These are phyloP conservation scores for Loripinus fragilis DNA, from an alignment of 2,888 invertebrate genomes.

Conservation along the genomic window DNA sequence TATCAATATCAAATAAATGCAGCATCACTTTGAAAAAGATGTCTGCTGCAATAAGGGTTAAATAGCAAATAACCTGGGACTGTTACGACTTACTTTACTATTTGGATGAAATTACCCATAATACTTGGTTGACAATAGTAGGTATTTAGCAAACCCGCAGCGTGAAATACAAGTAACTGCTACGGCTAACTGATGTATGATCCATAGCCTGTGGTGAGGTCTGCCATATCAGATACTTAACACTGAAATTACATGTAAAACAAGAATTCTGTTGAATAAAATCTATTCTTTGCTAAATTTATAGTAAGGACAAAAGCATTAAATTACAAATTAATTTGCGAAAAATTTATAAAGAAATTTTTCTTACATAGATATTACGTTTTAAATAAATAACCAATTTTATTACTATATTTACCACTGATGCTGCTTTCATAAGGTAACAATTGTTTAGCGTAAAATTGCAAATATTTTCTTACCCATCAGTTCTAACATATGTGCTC, in stretches of 20 bases:
- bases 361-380: neutral
- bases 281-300: neutral
- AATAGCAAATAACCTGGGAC: too few relatives aligned
- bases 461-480: too few relatives aligned
- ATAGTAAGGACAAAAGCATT: conserved; percentile 3
- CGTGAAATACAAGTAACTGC: conserved; percentile 53
- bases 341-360: neutral
- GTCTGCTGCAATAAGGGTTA: too few relatives aligned
- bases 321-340: neutral
- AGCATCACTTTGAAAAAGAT: too few relatives aligned
- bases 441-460: neutral
- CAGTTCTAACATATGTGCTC: too few relatives aligned
- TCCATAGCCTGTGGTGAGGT: conserved; percentile 20
- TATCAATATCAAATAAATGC: too few relatives aligned
- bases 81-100: neutral
- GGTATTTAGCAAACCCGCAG: conserved; percentile 24
- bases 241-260: conserved; percentile 1
- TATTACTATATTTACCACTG: neutral
- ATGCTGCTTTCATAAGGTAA: too few relatives aligned
- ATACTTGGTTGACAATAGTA: neutral
- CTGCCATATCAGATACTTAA: neutral
- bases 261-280: conserved; percentile 11
- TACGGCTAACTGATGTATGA: conserved; percentile 48
- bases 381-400: neutral
- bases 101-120: neutral